A percentile compares a stretch with the other conserved stretches of the same genome.
phyloP scores from a whole-genome alignment of 2,113 vertebrate genomes.

The Sylvia atricapilla region DNA sequence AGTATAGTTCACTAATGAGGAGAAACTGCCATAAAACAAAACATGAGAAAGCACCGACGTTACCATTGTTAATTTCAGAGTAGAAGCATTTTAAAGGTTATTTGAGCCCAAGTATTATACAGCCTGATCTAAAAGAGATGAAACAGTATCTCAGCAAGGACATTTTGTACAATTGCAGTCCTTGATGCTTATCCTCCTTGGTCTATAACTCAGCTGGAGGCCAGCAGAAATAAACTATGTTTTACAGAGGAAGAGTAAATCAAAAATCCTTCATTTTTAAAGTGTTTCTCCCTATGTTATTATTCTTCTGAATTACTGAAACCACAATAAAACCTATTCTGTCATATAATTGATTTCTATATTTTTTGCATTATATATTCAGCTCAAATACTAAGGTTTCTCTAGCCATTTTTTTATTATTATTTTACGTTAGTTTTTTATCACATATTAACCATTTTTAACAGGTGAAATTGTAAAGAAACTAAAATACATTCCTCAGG shows the following conservation, averaged over 20 bases:
- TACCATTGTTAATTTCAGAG: background rate
- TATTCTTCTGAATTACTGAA: slow-evolving; percentile 12
- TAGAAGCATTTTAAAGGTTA: background rate
- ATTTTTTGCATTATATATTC: background rate
- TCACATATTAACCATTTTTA: background rate
- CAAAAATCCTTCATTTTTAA: slow-evolving; percentile 19
- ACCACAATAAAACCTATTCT: background rate
- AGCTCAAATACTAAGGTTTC: background rate
- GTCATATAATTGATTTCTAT: background rate
- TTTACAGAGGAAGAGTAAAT: background rate
- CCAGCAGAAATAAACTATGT: background rate
- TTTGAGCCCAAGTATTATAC: background rate
- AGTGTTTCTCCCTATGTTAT: background rate
- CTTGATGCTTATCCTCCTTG: background rate
- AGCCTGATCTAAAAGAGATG: background rate
- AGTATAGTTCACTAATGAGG: background rate
- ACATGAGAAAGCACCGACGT: background rate
- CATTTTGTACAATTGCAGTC: background rate
- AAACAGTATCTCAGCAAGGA: slow-evolving; percentile 26
- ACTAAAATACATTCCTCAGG: background rate
- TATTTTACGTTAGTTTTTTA: background rate
- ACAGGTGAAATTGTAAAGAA: background rate
- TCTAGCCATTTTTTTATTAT: background rate
- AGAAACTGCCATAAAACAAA: background rate
- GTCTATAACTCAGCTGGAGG: slow-evolving; percentile 14